A percentile compares a stretch with the other conserved stretches of the same genome.
Conservation (phyloP, 30 jellyfish, hydroid and myxozoan species). For the Cassiopea xamachana region DNA sequence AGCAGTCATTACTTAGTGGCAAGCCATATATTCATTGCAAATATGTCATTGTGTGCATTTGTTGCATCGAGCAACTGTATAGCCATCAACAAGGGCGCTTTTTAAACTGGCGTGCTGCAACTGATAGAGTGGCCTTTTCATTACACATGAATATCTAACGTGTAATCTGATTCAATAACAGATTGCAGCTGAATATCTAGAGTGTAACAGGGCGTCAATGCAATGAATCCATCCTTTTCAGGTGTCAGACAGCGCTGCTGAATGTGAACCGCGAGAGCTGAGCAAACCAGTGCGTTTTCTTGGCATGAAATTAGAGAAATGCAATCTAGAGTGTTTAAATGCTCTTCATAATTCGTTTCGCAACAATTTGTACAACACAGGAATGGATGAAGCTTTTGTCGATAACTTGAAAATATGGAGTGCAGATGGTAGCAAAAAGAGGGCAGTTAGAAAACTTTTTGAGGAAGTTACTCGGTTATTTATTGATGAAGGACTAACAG, state of each 20-base stretch:
- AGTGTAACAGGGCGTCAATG: too few species aligned
- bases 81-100: too few species aligned
- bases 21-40: too few species aligned
- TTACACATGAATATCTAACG: too few species aligned
- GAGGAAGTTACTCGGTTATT: neutral
- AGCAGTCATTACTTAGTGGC: too few species aligned
- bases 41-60: too few species aligned
- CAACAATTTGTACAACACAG: constrained; percentile 17
- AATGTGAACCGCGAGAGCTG: neutral
- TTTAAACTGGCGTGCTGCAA: too few species aligned
- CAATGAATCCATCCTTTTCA: too few species aligned
- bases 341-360: neutral
- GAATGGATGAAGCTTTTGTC: constrained; percentile 6
- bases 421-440: neutral
- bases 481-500: neutral
- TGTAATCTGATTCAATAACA: too few species aligned
- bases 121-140: too few species aligned
- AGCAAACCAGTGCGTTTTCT: constrained; percentile 27
- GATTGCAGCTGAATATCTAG: too few species aligned
- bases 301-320: constrained; percentile 4
- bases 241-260: constrained; percentile 23
- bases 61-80: too few species aligned
- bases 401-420: constrained; percentile 19
- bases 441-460: neutral
- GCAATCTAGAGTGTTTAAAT: constrained; percentile 3